phyloP scores from a whole-genome alignment of 2,888 invertebrate genomes.

The Leucoma salicis region DNA sequence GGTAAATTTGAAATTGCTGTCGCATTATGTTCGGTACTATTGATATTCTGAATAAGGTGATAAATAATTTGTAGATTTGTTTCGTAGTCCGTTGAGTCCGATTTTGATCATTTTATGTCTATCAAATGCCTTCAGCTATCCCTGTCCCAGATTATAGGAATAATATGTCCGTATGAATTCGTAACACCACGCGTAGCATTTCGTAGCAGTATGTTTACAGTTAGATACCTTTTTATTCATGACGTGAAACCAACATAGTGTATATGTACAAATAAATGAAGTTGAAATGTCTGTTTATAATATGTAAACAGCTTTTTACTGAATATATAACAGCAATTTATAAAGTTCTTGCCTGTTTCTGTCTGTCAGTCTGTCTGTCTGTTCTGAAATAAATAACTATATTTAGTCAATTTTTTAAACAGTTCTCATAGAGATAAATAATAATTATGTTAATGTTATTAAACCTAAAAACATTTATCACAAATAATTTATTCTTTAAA shows the following conservation, averaged over 20 bases:
- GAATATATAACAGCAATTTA: no score
- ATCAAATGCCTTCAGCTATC: conserved; percentile 11
- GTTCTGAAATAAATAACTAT: no score
- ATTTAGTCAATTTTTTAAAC: no score
- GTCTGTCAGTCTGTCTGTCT: no score
- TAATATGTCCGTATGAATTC: conserved; percentile 10
- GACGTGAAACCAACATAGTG: neutral
- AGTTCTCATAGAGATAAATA: no score
- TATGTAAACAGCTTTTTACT: no score
- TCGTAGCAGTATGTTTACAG: conserved; percentile 15
- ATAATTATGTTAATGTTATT: no score
- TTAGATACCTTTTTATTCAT: neutral
- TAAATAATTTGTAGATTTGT: conserved; percentile 57
- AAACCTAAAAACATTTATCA: no score
- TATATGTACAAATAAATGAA: no score
- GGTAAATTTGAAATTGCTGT: conserved; percentile 51
- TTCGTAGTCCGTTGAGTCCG: conserved; percentile 33
- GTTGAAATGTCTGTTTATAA: no score
- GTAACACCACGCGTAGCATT: conserved; percentile 21
- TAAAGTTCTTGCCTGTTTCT: no score
- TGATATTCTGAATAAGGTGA: conserved; percentile 54
- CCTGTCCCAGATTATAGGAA: conserved; percentile 9
- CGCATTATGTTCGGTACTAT: conserved; percentile 45
- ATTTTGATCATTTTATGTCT: conserved; percentile 16
- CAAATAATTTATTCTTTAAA: no score